These are phyloP conservation scores for Ameiurus melas DNA, from an alignment of 2,113 vertebrate species.

Conservation along the genomic window DNA sequence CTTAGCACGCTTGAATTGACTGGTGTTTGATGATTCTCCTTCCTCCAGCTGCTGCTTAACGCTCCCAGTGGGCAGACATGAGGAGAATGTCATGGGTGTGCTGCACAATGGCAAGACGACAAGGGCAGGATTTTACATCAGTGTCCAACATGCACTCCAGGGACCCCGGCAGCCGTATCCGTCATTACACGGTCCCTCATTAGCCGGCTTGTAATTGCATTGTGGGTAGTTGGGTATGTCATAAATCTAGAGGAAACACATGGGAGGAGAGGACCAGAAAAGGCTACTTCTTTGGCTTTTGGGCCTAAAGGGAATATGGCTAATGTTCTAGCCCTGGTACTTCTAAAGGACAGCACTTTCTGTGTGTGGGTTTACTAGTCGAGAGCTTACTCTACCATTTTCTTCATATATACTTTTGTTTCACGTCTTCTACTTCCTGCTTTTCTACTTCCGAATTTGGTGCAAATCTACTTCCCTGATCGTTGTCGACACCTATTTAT, in stretches of 20 bases:
- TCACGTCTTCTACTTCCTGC: too few relatives aligned
- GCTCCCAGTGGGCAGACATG: neutral
- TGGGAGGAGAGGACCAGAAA: neutral
- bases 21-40: too few relatives aligned
- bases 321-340: neutral
- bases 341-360: neutral
- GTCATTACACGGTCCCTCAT: constrained; percentile 53
- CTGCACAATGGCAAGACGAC: constrained; percentile 29
- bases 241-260: constrained; percentile 37
- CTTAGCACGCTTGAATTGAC: too few relatives aligned
- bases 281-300: too few relatives aligned
- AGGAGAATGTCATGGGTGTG: constrained; percentile 13
- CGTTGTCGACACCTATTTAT: too few relatives aligned
- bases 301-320: neutral
- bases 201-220: constrained; percentile 49
- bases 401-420: neutral
- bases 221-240: constrained; percentile 47
- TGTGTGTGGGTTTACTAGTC: neutral
- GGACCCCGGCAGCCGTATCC: constrained; percentile 33
- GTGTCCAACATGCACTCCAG: constrained; percentile 34
- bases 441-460: too few relatives aligned
- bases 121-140: constrained; percentile 40
- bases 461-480: too few relatives aligned
- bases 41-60: constrained; percentile 15
- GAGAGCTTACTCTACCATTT: neutral